Conservation (phyloP, 2,888 invertebrate species). For the Tachina lurida region DNA sequence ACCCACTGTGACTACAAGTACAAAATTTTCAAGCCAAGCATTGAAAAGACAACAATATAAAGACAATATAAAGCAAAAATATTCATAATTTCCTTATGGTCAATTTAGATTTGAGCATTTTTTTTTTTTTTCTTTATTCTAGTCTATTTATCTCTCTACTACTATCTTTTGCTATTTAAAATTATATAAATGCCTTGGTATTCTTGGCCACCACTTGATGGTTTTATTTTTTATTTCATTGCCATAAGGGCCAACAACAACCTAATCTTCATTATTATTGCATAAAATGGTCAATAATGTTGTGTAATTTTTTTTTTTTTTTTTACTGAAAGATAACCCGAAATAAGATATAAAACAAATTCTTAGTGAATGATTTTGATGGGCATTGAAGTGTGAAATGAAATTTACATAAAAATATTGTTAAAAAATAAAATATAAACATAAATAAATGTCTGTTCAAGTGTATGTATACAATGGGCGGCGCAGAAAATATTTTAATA, state of each 20-base stretch:
- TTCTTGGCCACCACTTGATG: slow-evolving; percentile 41
- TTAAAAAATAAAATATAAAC: neutral
- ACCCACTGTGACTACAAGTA: neutral
- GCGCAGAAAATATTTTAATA: neutral
- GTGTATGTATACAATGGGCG: neutral
- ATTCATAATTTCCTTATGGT: slow-evolving; percentile 60
- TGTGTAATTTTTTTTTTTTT: slow-evolving; percentile 19
- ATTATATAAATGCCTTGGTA: neutral
- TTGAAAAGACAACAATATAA: neutral
- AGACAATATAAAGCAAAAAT: slow-evolving; percentile 4
- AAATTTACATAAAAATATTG: slow-evolving; percentile 58
- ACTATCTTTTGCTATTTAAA: neutral
- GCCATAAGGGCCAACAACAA: slow-evolving; percentile 21
- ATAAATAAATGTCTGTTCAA: slow-evolving; percentile 29
- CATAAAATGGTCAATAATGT: slow-evolving; percentile 61
- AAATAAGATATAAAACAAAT: slow-evolving; percentile 6
- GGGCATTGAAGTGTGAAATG: slow-evolving; percentile 61
- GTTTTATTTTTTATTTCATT: neutral
- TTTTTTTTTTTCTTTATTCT: slow-evolving; percentile 1
- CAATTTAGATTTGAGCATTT: slow-evolving; percentile 56
- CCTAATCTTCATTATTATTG: slow-evolving; percentile 57
- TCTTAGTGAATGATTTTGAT: slow-evolving; percentile 39
- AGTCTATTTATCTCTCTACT: neutral
- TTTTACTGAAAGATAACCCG: neutral
- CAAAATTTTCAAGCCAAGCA: neutral